These are phyloP conservation scores for Drosophila kuntzei DNA, from an alignment of 2,888 invertebrate species.

Conservation along the genomic window DNA sequence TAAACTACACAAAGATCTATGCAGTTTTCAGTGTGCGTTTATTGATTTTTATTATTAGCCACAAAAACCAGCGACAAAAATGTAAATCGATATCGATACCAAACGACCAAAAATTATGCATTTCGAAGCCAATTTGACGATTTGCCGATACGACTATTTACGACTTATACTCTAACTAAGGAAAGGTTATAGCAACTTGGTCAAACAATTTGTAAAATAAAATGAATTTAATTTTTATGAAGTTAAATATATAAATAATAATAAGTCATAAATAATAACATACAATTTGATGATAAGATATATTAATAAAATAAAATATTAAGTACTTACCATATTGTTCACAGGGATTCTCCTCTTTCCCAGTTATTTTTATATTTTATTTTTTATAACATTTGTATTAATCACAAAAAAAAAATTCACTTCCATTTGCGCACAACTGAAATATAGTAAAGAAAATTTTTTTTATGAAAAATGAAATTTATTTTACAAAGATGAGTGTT, in stretches of 20 bases:
- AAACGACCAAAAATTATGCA: constrained; percentile 72
- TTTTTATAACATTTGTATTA: too few relatives aligned
- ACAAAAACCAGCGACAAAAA: constrained; percentile 65
- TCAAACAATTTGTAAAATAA: background rate
- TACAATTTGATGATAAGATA: too few relatives aligned
- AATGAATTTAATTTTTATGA: background rate
- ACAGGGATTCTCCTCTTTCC: too few relatives aligned
- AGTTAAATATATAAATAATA: background rate
- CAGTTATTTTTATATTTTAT: too few relatives aligned
- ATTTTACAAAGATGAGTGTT: too few relatives aligned
- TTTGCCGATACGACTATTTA: constrained; percentile 62
- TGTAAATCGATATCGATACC: constrained; percentile 74
- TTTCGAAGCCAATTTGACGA: constrained; percentile 72
- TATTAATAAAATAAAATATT: background rate
- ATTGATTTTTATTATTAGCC: constrained; percentile 77
- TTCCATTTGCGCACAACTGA: too few relatives aligned
- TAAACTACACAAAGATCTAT: constrained; percentile 28
- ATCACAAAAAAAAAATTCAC: too few relatives aligned
- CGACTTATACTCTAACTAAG: constrained; percentile 32
- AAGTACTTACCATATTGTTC: background rate
- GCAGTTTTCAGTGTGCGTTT: constrained; percentile 77
- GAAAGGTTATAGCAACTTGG: background rate
- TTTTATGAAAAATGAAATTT: too few relatives aligned
- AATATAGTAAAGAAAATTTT: too few relatives aligned
- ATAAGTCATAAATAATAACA: too few relatives aligned